A percentile compares a stretch with the other conserved stretches of the same genome.
These are phyloP conservation scores for Drosophila lutescens DNA, from an alignment of 2,888 invertebrate species.

Conservation along the genomic window DNA sequence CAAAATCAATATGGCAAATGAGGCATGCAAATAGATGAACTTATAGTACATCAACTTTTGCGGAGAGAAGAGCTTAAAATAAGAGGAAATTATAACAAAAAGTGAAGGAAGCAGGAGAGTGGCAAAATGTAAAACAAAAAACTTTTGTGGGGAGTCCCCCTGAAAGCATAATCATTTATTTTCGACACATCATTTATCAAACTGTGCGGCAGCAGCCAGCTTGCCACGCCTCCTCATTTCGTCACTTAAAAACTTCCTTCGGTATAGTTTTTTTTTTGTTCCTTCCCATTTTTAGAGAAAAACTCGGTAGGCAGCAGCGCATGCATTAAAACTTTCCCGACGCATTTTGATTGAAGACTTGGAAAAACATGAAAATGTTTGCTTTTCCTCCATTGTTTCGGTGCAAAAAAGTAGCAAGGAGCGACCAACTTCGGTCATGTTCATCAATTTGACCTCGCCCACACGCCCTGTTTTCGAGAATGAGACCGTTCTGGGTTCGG, in stretches of 20 bases:
- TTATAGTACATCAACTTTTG: slow-evolving; percentile 31
- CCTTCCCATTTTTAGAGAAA: slow-evolving; percentile 8
- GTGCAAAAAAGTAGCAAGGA: slow-evolving; percentile 21
- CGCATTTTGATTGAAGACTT: slow-evolving; percentile 78
- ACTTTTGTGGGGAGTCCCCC: slow-evolving; percentile 22
- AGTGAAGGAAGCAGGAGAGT: slow-evolving; percentile 19
- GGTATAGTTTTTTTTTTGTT: slow-evolving; percentile 28
- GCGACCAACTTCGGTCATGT: slow-evolving; percentile 41
- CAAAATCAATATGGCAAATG: slow-evolving; percentile 56
- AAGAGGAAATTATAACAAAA: slow-evolving; percentile 31
- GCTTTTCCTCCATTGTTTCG: slow-evolving; percentile 35
- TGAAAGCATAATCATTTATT: slow-evolving; percentile 74
- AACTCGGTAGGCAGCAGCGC: slow-evolving; percentile 23
- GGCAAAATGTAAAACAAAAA: slow-evolving; percentile 49
- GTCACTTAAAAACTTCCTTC: slow-evolving; percentile 38
- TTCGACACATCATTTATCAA: slow-evolving; percentile 79
- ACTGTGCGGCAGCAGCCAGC: slow-evolving; percentile 42
- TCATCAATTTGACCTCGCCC: slow-evolving; percentile 45
- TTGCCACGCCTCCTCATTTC: slow-evolving; percentile 48
- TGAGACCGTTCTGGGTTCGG: slow-evolving; percentile 14
- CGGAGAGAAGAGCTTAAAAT: slow-evolving; percentile 23
- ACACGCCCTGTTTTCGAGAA: slow-evolving; percentile 1
- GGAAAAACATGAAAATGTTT: slow-evolving; percentile 43
- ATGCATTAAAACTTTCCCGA: slow-evolving; percentile 74
- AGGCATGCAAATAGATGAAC: slow-evolving; percentile 53